Base-by-base conservation (phyloP, 2,113 vertebrate genomes). In the Mustelus asterias region DNA sequence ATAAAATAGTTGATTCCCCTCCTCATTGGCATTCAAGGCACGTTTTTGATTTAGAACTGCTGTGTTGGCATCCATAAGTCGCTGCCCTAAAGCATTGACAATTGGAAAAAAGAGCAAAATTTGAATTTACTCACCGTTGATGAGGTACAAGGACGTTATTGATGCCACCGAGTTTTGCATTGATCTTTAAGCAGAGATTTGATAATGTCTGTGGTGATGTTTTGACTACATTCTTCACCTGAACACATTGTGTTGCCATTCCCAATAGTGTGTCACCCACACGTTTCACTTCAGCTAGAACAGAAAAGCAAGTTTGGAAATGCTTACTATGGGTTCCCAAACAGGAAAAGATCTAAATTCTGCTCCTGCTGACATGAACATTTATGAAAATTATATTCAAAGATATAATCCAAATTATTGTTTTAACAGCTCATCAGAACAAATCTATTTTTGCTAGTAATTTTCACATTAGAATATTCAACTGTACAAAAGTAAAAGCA, bases 171-270 rank as follows among this genome's bases (percentile, higher is more conserved):
- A 99, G 98, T 97, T 99, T 99, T 96, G 99, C 99, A 3, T 99
- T 99, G 97, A 99, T 99, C 98, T 99, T 99, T 97, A 99, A 98
- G 97, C 99, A 99, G 97, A 99, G 98, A 97, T 99, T 99, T 96
- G 99, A 99, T 89, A 99, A 98, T 0, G 99, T 99, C 97, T 99
- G 99, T 1, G 99, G 99, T 54, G 99, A 99, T 3, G 99, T 99
- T 98, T 99, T 99, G 96, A 99, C 99, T 95, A 99, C 99, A 0
- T 99, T 99, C 97, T 99, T 99, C 97, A 99, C 99, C 96, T 99
- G 99, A 80, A 99, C 99, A 92, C 99, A 99, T 96, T 99, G 99
- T 18, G 99, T 99, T 96, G 99, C 99, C 99, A 99, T 99, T 96
- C 99, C 99, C 20, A 99, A 98, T 4, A 99, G 98, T 0, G 99